phyloP scores from a whole-genome alignment of 2,113 vertebrate genomes.

The Tichodroma muraria region DNA sequence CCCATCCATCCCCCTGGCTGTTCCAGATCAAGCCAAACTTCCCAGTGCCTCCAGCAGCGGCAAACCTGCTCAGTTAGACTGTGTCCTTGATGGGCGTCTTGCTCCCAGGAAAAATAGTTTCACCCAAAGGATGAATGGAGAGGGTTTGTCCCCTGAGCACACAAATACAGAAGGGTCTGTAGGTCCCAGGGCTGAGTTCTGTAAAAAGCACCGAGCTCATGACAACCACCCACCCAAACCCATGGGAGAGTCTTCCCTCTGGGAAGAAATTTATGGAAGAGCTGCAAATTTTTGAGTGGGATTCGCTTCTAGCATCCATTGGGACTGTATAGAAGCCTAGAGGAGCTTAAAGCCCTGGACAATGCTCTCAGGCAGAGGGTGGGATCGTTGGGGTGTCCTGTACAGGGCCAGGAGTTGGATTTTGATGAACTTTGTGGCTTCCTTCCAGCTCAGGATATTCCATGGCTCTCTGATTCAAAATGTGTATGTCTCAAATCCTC shows the following conservation, averaged over 20 bases:
- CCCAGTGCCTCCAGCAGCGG: not conserved
- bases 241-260: not conserved
- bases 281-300: not conserved
- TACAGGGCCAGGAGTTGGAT: not conserved
- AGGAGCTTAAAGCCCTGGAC: not conserved
- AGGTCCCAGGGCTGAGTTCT: not conserved
- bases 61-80: not conserved
- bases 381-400: not conserved
- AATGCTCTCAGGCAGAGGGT: rapidly evolving
- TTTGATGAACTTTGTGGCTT: not conserved
- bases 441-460: not conserved
- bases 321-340: not conserved
- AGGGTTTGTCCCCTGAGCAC: not conserved
- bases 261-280: not conserved
- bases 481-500: not conserved
- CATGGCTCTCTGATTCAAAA: not conserved
- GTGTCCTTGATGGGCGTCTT: not conserved
- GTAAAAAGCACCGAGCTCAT: not conserved
- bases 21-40: not conserved
- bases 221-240: not conserved
- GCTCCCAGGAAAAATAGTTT: not conserved
- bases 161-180: not conserved
- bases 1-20: not conserved
- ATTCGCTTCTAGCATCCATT: not conserved
- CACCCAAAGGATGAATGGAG: rapidly evolving